Conservation (phyloP, 2,888 invertebrate species). For the Aleiodes alternator region DNA sequence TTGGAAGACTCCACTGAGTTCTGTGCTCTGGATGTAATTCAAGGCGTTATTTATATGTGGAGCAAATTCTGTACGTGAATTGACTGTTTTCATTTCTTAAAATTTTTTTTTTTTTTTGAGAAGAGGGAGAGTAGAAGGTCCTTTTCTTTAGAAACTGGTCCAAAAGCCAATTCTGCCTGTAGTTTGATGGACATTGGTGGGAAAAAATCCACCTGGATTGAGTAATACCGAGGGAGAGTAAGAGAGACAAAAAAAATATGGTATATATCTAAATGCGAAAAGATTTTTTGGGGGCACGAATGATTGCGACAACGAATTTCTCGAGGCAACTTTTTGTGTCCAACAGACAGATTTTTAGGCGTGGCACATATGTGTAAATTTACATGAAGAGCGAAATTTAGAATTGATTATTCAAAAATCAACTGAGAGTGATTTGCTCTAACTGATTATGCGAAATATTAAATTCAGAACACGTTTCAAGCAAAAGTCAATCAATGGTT, state of each 20-base stretch:
- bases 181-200: not conserved
- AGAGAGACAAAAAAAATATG: not conserved
- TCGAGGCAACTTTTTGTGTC: conserved; percentile 21
- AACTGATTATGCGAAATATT: no score
- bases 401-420: not conserved
- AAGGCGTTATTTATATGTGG: conserved; percentile 63
- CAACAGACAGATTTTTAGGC: conserved; percentile 36
- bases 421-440: not conserved
- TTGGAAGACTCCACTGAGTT: conserved; percentile 58
- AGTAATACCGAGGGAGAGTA: conserved; percentile 9
- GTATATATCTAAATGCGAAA: conserved; percentile 8
- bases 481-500: no score
- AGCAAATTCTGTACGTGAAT: conserved; percentile 27
- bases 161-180: conserved; percentile 19
- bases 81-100: conserved; percentile 21
- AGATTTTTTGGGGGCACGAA: not conserved
- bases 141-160: conserved; percentile 13
- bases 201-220: conserved; percentile 4
- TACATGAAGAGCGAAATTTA: conserved; percentile 5
- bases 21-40: conserved; percentile 55
- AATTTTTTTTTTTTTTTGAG: conserved; percentile 28
- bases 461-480: no score
- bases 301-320: conserved; percentile 31
- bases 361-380: conserved; percentile 23
- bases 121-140: conserved; percentile 34